Conservation (phyloP, 2,888 invertebrate genomes). For the Dusona sp. region DNA sequence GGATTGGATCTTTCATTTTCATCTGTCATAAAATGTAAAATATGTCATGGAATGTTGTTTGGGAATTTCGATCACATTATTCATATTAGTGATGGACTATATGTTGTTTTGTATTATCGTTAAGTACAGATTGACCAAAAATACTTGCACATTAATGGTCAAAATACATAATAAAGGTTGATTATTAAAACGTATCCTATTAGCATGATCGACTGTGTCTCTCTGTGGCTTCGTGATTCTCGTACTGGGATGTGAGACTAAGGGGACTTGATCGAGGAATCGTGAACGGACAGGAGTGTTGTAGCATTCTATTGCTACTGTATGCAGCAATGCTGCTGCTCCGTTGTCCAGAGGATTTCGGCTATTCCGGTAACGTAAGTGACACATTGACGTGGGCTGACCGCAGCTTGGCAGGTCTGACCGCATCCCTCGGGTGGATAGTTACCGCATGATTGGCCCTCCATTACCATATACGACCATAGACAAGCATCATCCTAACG, state of each 20-base stretch:
- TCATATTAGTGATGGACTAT: background rate
- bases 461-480: slow-evolving; percentile 83
- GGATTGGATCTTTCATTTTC: no score
- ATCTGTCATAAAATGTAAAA: no score
- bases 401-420: slow-evolving; percentile 83
- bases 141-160: background rate
- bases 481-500: slow-evolving; percentile 70
- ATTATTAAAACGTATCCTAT: background rate
- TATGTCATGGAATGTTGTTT: background rate
- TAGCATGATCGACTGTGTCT: slow-evolving; percentile 22
- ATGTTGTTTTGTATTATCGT: no score
- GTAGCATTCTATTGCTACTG: slow-evolving; percentile 69
- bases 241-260: background rate
- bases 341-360: slow-evolving; percentile 78
- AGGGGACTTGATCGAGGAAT: slow-evolving; percentile 37
- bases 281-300: slow-evolving; percentile 61
- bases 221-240: slow-evolving; percentile 31
- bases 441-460: slow-evolving; percentile 85
- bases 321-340: slow-evolving; percentile 73
- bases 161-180: background rate
- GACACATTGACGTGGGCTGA: slow-evolving; percentile 85
- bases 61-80: background rate
- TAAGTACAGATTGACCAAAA: background rate
- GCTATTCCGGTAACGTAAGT: slow-evolving; percentile 83
- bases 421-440: slow-evolving; percentile 83